Conservation (phyloP, 2,888 invertebrate species). For the Linnaemya tessellans region DNA sequence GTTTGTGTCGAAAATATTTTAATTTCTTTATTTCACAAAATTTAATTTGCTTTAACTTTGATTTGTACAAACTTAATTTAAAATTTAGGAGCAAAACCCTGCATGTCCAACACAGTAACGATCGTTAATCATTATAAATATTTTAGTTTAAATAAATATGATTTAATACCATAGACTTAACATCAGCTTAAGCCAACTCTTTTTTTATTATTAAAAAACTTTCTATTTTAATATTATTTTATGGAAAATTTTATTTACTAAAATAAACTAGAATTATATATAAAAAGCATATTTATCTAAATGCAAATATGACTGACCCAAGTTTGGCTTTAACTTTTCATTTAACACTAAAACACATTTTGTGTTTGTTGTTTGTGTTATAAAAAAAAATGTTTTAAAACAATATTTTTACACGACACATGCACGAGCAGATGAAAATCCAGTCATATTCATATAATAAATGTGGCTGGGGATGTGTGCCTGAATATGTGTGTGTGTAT, state of each 20-base stretch:
- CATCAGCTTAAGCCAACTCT: slow-evolving; percentile 16
- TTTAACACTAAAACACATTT: not conserved
- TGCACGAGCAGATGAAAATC: not conserved
- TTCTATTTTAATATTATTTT: not conserved
- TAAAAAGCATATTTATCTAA: slow-evolving; percentile 48
- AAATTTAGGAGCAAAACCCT: too few species aligned
- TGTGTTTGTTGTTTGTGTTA: not conserved
- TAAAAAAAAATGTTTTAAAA: slow-evolving; percentile 12
- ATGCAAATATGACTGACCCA: slow-evolving; percentile 33
- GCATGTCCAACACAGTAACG: too few species aligned
- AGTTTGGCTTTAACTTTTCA: slow-evolving; percentile 33
- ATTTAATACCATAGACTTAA: not conserved
- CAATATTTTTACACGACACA: not conserved
- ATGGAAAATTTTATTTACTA: slow-evolving; percentile 7
- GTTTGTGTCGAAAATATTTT: too few species aligned
- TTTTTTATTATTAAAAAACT: not conserved
- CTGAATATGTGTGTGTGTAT: not conserved
- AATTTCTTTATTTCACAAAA: too few species aligned
- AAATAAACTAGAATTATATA: not conserved
- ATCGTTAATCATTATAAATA: too few species aligned
- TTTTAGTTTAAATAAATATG: too few species aligned
- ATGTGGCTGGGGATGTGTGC: not conserved
- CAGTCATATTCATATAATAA: too few species aligned
- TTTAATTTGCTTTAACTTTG: too few species aligned
- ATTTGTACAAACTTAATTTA: too few species aligned